Base-by-base conservation (phyloP, 2,888 invertebrate species). In the Pristionchus japonicus region DNA sequence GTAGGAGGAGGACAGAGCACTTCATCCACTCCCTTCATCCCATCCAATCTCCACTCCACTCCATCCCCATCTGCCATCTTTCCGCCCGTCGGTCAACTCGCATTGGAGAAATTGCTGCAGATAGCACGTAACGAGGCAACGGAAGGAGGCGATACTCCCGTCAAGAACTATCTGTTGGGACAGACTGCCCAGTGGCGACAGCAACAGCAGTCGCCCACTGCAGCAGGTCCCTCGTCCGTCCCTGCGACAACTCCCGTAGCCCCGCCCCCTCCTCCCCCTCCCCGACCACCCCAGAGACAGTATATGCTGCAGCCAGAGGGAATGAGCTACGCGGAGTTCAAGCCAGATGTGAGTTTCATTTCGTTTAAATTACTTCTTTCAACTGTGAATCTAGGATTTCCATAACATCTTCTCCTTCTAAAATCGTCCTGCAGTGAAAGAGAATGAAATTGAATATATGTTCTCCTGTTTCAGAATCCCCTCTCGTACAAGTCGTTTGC, bases 241-340 rank as follows among this genome's bases (percentile, higher is more conserved):
- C 11, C 43, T 23, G 17, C 52, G 52, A 57, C 74, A 37, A 31
- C 34, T 34, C 37, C 43, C 37, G 74, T 40, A 6, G 27, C 9
- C 34, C 17, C 27, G 27, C 7, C 82, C 31, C 1, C 82, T 11
- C 82, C 9, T 11, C 17, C 27, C 15, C 7, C 82, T 52, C 1
- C 82, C 20, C 82, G 52, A 37, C 82, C 49, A 49, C 23, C 6
- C 9, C 82, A 34, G 57, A 37, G 85, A 64, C 64, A 57, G 15
- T 85, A 64, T 27, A 15, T 61, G 20, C 85, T 85, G 13, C 85
- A 85, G 40, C 85, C 85, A 20, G 85, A 52, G 9, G 85, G 85
- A 23, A 52, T 40, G 34, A 52, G 34, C 40, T 61, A 85, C 40
- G 27, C 64, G 0, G 85, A 64, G 40, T 85, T 40, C 43, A 64